A percentile compares a stretch with the other conserved stretches of the same genome.
These are phyloP conservation scores for Peromyscus nudipes DNA, from an alignment of 2,797 vertebrate species.

Conservation along the genomic window DNA sequence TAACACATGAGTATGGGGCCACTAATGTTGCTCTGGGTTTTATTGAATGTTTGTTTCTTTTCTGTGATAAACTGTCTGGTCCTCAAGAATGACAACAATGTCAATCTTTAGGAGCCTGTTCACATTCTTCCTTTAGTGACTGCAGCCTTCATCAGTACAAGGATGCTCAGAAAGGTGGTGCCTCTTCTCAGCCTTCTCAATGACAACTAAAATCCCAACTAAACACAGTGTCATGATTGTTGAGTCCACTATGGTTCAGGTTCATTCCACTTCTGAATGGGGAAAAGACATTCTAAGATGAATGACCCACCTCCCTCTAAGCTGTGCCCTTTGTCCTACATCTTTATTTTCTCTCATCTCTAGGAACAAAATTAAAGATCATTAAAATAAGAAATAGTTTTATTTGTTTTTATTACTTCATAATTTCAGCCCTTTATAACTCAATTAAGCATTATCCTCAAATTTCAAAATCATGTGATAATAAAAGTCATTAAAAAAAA, in stretches of 20 bases:
- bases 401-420: slow-evolving; percentile 82
- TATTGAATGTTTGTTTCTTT: slow-evolving; percentile 13
- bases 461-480: slow-evolving; percentile 76
- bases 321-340: background rate
- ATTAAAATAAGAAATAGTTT: slow-evolving; percentile 78
- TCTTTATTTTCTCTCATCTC: slow-evolving; percentile 78
- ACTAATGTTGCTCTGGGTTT: background rate
- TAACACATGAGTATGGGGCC: background rate
- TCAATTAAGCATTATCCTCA: slow-evolving; percentile 72
- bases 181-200: background rate
- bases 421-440: slow-evolving; percentile 77
- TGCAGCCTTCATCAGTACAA: background rate
- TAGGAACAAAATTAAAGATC: slow-evolving; percentile 82
- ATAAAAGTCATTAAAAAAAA: slow-evolving; percentile 75
- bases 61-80: background rate
- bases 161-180: rapidly evolving
- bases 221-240: background rate
- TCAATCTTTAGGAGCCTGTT: background rate
- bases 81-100: background rate
- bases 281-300: background rate
- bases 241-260: background rate
- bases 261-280: background rate
- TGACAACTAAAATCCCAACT: background rate
- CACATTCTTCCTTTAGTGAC: background rate
- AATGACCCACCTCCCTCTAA: slow-evolving; percentile 12